Conservation (phyloP, 1,140 invertebrate genomes). For the Lordiphosa stackelbergi region DNA sequence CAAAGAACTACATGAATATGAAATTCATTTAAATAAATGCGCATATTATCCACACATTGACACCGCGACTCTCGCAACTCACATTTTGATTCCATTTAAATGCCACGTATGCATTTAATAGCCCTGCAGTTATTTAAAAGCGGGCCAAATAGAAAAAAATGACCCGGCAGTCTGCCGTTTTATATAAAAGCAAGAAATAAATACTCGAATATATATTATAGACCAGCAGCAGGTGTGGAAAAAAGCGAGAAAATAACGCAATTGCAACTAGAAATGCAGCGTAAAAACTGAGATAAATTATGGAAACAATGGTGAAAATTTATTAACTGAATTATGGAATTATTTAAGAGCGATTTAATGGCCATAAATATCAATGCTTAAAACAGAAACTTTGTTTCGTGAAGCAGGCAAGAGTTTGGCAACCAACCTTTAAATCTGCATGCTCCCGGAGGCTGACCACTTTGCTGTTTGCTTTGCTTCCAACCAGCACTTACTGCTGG, state of each 20-base stretch:
- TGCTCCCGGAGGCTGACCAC: too few species aligned
- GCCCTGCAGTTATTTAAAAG: constrained; percentile 9
- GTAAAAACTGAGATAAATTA: constrained; percentile 12
- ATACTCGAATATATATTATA: constrained; percentile 1
- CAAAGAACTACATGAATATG: not conserved
- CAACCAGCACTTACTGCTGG: too few species aligned
- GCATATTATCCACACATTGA: constrained; percentile 21
- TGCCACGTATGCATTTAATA: constrained; percentile 19
- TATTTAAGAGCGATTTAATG: constrained; percentile 1
- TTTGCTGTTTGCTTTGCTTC: too few species aligned
- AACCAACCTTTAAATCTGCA: too few species aligned
- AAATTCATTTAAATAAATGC: constrained; percentile 17
- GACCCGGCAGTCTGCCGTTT: not conserved
- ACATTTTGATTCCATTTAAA: constrained; percentile 11
- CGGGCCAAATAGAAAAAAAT: constrained; percentile 8
- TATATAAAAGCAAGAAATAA: not conserved
- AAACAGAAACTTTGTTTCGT: too few species aligned
- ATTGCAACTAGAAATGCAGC: constrained; percentile 5
- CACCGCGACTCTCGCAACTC: constrained; percentile 3
- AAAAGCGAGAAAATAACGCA: constrained; percentile 3
- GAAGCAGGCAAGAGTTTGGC: too few species aligned
- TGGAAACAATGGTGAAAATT: constrained; percentile 1
- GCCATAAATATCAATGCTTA: too few species aligned
- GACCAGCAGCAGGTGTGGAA: constrained; percentile 9
- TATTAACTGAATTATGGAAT: constrained; percentile 16